Conservation (phyloP, 2,888 invertebrate genomes). For the Pantelozetes paolii region DNA sequence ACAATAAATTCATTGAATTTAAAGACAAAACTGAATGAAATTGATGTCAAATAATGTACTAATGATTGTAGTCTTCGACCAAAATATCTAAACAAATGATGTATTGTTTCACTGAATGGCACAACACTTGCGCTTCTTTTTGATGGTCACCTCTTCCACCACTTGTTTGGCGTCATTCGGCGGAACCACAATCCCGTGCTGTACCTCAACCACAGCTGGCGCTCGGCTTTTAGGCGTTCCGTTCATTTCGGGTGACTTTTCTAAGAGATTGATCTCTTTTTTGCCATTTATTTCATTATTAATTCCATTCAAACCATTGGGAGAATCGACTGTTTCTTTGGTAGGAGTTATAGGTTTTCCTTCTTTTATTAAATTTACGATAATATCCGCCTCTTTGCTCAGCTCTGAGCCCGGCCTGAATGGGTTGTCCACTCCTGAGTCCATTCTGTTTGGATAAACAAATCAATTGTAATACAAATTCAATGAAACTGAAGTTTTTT, state of each 20-base stretch:
- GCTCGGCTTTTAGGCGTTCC: slow-evolving; percentile 30
- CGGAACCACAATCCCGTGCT: slow-evolving; percentile 62
- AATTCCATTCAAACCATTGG: background rate
- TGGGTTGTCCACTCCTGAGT: slow-evolving; percentile 95
- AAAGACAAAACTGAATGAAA: background rate
- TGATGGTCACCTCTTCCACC: slow-evolving; percentile 77
- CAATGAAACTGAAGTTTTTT: background rate
- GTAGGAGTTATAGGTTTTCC: slow-evolving; percentile 71
- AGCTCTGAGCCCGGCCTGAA: slow-evolving; percentile 94
- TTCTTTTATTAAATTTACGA: slow-evolving; percentile 87
- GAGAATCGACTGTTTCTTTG: slow-evolving; percentile 39
- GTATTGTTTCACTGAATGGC: slow-evolving; percentile 51
- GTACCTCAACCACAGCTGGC: slow-evolving; percentile 64
- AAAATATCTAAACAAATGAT: background rate
- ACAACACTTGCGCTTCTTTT: slow-evolving; percentile 94
- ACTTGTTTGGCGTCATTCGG: slow-evolving; percentile 69
- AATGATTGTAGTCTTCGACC: background rate
- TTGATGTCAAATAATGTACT: background rate
- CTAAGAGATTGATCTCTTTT: slow-evolving; percentile 11
- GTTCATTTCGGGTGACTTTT: slow-evolving; percentile 34
- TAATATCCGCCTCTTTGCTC: slow-evolving; percentile 90
- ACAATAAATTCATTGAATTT: background rate
- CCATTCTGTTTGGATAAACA: slow-evolving; percentile 62
- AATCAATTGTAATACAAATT: background rate
- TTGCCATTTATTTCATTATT: background rate